Percentiles rank a stretch among this genome's conserved stretches.
phyloP scores from a whole-genome alignment of 2,797 vertebrate genomes.

The Muscicapa comitata region DNA sequence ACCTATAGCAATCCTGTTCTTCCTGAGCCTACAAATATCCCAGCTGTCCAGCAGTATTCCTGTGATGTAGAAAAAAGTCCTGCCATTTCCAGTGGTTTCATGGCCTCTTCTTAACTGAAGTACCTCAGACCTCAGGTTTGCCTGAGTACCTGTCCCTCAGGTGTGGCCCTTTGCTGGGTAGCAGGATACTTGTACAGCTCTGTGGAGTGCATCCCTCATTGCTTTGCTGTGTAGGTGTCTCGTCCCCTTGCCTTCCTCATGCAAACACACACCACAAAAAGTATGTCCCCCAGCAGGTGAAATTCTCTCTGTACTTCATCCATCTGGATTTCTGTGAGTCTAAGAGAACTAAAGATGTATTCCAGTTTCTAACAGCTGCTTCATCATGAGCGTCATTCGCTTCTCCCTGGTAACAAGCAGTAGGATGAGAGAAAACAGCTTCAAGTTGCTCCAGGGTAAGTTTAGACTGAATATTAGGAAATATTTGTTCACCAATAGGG shows the following conservation, averaged over 20 bases:
- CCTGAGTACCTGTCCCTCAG: not conserved
- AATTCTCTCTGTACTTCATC: not conserved
- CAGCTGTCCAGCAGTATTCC: not conserved
- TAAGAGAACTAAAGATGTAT: not conserved
- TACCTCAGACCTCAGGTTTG: not conserved
- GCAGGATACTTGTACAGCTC: not conserved
- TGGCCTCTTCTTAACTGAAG: not conserved
- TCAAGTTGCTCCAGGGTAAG: not conserved
- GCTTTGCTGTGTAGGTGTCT: not conserved
- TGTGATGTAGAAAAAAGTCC: not conserved
- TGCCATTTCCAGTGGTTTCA: accelerated
- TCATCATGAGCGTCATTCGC: not conserved
- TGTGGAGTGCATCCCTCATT: accelerated
- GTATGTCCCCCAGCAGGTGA: not conserved
- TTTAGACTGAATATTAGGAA: not conserved
- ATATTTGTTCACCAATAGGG: accelerated
- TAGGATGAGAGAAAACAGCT: not conserved
- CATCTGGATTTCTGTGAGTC: not conserved
- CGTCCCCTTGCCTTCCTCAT: not conserved
- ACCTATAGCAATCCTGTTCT: accelerated
- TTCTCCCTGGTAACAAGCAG: accelerated
- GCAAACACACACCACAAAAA: not conserved
- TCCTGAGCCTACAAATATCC: not conserved
- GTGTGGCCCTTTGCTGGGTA: too few species aligned
- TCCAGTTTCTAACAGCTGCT: not conserved